These are phyloP conservation scores for Myotis planiceps DNA, from an alignment of 2,797 vertebrate species.

Conservation along the genomic window DNA sequence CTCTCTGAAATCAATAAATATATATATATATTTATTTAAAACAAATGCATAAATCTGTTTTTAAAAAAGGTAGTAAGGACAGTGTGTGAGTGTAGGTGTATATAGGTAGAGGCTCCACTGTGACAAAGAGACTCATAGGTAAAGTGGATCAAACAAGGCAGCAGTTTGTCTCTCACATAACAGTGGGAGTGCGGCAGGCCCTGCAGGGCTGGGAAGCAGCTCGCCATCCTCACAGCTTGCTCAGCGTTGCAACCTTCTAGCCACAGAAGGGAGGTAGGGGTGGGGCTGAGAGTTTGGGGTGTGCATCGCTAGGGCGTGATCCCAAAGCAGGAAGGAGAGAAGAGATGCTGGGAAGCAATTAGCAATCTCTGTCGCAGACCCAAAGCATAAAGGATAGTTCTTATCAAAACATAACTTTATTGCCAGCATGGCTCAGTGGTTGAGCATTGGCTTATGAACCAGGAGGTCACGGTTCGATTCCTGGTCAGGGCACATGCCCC, in stretches of 20 bases:
- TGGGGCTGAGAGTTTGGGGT: not conserved
- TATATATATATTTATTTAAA: no score
- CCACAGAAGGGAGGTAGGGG: not conserved
- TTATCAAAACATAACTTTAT: not conserved
- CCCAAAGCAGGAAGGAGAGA: not conserved
- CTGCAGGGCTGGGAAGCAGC: not conserved
- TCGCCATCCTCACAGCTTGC: not conserved
- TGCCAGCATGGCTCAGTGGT: no score
- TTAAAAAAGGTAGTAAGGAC: not conserved
- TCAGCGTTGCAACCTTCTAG: not conserved
- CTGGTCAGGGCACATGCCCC: no score
- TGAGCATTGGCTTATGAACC: no score
- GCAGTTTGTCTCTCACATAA: not conserved
- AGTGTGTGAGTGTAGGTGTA: not conserved
- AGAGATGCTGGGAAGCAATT: not conserved
- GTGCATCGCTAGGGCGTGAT: not conserved
- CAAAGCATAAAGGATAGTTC: not conserved
- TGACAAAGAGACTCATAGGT: not conserved
- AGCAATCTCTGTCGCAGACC: not conserved
- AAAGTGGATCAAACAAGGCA: not conserved
- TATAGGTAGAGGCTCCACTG: not conserved
- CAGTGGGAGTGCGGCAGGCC: not conserved
- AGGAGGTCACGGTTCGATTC: no score
- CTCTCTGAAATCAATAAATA: no score
- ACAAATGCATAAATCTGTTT: no score